Percentiles rank a stretch among this genome's conserved stretches.
These are phyloP conservation scores for Callinectes sapidus DNA, from an alignment of 2,888 invertebrate species.

Conservation along the genomic window DNA sequence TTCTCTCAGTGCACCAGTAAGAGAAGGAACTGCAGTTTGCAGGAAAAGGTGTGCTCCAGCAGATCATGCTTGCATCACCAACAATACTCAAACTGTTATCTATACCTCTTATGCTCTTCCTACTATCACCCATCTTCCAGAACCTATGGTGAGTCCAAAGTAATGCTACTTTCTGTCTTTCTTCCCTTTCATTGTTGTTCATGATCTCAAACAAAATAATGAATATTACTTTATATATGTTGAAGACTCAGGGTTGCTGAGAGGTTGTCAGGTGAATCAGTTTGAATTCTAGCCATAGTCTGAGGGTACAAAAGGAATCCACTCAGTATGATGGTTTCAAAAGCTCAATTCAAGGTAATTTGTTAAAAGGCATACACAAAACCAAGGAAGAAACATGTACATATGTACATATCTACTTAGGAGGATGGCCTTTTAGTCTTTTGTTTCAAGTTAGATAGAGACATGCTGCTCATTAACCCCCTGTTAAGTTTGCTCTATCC, in stretches of 20 bases:
- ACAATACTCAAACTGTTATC: slow-evolving; percentile 45
- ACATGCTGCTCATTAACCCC: not conserved
- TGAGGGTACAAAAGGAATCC: too few relatives aligned
- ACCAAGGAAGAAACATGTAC: not conserved
- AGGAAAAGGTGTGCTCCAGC: slow-evolving; percentile 35
- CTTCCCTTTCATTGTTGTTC: not conserved
- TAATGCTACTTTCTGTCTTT: not conserved
- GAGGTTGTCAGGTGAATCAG: too few relatives aligned
- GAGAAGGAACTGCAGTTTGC: slow-evolving; percentile 42
- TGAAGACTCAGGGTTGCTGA: too few relatives aligned
- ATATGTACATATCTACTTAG: not conserved
- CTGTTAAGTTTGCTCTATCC: not conserved
- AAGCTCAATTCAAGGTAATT: too few relatives aligned
- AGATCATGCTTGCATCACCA: slow-evolving; percentile 36
- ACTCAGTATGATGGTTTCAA: too few relatives aligned
- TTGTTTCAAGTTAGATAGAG: not conserved
- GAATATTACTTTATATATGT: too few relatives aligned
- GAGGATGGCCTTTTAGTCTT: not conserved
- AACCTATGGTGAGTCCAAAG: slow-evolving; percentile 49
- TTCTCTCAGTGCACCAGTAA: not conserved
- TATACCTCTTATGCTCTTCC: slow-evolving; percentile 45
- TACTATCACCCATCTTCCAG: not conserved
- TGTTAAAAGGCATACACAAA: too few relatives aligned
- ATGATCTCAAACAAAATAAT: not conserved
- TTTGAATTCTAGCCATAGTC: too few relatives aligned